phyloP scores from a whole-genome alignment of 2,888 invertebrate species.

The Apodemia zela region DNA sequence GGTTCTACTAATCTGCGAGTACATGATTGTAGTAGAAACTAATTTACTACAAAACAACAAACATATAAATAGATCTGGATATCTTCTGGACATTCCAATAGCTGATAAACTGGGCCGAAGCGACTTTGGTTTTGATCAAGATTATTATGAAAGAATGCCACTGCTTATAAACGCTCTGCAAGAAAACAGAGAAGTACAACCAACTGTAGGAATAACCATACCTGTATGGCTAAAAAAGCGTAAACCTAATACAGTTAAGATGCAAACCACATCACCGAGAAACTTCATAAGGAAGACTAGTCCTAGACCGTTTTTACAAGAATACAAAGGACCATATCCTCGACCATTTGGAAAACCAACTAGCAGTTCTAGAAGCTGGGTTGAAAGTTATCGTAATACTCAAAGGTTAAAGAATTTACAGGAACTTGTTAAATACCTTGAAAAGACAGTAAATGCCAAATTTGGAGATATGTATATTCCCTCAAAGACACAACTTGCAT shows the following conservation, averaged over 20 bases:
- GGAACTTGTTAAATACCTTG: slow-evolving; percentile 66
- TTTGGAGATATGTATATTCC: slow-evolving; percentile 59
- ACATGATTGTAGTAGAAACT: slow-evolving; percentile 71
- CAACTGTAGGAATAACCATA: slow-evolving; percentile 42
- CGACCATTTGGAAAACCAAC: slow-evolving; percentile 58
- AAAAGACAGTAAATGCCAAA: slow-evolving; percentile 68
- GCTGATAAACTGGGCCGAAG: slow-evolving; percentile 66
- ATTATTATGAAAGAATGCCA: slow-evolving; percentile 72
- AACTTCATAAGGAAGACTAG: slow-evolving; percentile 59
- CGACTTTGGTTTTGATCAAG: slow-evolving; percentile 68
- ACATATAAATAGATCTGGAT: slow-evolving; percentile 39
- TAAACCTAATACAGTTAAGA: slow-evolving; percentile 32
- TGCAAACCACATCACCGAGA: slow-evolving; percentile 37
- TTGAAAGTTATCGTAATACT: slow-evolving; percentile 66
- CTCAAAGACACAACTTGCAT: slow-evolving; percentile 53
- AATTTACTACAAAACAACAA: slow-evolving; percentile 58
- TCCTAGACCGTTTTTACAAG: slow-evolving; percentile 74
- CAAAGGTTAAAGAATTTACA: slow-evolving; percentile 67
- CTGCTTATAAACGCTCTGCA: slow-evolving; percentile 69
- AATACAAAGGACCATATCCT: slow-evolving; percentile 61
- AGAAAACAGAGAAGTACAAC: slow-evolving; percentile 60
- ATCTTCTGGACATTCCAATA: slow-evolving; percentile 48
- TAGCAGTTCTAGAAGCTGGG: slow-evolving; percentile 61
- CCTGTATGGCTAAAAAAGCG: slow-evolving; percentile 27
- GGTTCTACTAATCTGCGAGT: slow-evolving; percentile 76